Percentiles rank a stretch among this genome's conserved stretches.
These are phyloP conservation scores for Balaenoptera acutorostrata DNA, from an alignment of 2,113 vertebrate genomes.

Conservation along the genomic window DNA sequence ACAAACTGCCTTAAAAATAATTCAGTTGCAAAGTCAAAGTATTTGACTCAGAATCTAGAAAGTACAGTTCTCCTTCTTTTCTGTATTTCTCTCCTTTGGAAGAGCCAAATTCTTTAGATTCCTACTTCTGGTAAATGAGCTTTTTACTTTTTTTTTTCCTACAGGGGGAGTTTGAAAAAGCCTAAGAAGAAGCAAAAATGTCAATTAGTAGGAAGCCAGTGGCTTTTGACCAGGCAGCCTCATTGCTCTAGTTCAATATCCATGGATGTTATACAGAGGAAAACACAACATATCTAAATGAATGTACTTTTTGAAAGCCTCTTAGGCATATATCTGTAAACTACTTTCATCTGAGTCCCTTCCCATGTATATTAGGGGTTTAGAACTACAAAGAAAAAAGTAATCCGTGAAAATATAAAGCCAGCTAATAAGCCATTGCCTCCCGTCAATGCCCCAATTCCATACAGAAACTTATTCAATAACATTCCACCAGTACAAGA, in stretches of 20 bases:
- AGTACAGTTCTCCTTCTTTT: not conserved
- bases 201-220: not conserved
- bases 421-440: not conserved
- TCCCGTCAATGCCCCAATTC: not conserved
- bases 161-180: not conserved
- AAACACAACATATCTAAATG: not conserved
- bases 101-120: slow-evolving; percentile 23
- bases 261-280: not conserved
- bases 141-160: not conserved
- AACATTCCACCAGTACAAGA: not conserved
- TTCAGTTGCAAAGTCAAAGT: not conserved
- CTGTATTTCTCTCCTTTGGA: not conserved
- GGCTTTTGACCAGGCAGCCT: not conserved
- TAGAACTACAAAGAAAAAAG: not conserved
- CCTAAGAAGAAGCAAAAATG: not conserved
- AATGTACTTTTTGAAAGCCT: not conserved
- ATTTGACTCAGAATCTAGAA: not conserved
- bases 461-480: not conserved
- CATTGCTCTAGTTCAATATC: not conserved
- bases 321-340: not conserved
- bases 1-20: not conserved
- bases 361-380: slow-evolving; percentile 8
- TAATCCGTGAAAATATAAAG: not conserved
- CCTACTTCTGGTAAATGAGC: not conserved
- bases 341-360: not conserved